These are phyloP conservation scores for Heliangelus exortis DNA, from an alignment of 2,797 vertebrate species.

Conservation along the genomic window DNA sequence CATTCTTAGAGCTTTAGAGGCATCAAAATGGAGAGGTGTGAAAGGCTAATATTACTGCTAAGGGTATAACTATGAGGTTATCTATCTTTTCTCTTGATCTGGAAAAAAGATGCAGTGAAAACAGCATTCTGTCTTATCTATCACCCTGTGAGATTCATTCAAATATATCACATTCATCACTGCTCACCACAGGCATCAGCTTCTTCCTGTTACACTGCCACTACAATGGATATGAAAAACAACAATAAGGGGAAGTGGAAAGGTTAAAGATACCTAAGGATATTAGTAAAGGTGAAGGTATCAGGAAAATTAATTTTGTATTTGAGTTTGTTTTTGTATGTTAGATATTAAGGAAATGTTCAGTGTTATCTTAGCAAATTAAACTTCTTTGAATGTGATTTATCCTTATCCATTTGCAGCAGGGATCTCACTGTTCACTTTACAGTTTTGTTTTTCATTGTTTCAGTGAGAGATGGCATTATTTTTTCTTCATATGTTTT, in stretches of 20 bases:
- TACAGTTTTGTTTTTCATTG: conserved; percentile 55
- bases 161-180: neutral
- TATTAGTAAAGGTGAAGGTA: neutral
- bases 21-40: neutral
- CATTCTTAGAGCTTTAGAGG: neutral
- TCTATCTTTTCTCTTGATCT: neutral
- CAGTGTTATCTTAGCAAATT: conserved; percentile 9
- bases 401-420: conserved; percentile 51
- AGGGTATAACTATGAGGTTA: neutral
- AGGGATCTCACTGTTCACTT: conserved; percentile 52
- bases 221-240: neutral
- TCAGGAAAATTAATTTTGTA: neutral
- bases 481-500: conserved; percentile 58
- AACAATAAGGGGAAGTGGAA: neutral
- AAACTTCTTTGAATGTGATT: conserved; percentile 40
- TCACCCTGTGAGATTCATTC: neutral
- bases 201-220: neutral
- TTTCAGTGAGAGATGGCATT: conserved; percentile 53
- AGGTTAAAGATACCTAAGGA: neutral
- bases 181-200: neutral
- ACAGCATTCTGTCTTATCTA: neutral
- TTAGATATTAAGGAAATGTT: neutral
- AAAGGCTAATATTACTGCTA: neutral
- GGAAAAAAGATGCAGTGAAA: neutral
- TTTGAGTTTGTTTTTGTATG: conserved; percentile 8